Conservation (phyloP, 2,113 vertebrate genomes). For the Campylomormyrus tamandua region DNA sequence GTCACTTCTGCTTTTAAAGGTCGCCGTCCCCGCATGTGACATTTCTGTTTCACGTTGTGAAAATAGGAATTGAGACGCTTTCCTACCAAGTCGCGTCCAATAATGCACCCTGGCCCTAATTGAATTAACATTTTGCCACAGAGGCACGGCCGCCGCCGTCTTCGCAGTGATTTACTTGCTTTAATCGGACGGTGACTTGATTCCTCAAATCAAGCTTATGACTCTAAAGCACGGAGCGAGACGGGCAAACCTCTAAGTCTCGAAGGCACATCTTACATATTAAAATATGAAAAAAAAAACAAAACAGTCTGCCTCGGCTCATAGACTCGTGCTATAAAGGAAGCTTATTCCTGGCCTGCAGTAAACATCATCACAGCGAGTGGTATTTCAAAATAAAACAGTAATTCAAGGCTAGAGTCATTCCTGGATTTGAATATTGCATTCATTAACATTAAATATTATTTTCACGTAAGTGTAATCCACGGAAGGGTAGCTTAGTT, state of each 20-base stretch:
- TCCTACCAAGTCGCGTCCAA: neutral
- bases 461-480: neutral
- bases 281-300: neutral
- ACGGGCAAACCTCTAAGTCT: neutral
- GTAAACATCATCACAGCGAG: conserved; percentile 3
- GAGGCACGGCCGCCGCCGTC: neutral
- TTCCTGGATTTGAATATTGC: neutral
- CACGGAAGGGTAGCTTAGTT: neutral
- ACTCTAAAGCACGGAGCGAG: neutral
- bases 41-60: neutral
- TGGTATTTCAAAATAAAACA: neutral
- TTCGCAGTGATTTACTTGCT: neutral
- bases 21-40: neutral
- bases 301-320: neutral
- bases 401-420: neutral
- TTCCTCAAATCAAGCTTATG: conserved; percentile 4
- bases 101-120: neutral
- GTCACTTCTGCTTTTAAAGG: conserved; percentile 21
- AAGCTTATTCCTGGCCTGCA: neutral
- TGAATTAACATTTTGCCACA: conserved; percentile 1
- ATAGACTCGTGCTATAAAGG: neutral
- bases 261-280: neutral
- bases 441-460: conserved; percentile 2
- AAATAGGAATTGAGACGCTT: neutral
- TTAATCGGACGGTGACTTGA: neutral